Base-by-base conservation (phyloP, 2,888 invertebrate genomes). In the Argyresthia albistria region DNA sequence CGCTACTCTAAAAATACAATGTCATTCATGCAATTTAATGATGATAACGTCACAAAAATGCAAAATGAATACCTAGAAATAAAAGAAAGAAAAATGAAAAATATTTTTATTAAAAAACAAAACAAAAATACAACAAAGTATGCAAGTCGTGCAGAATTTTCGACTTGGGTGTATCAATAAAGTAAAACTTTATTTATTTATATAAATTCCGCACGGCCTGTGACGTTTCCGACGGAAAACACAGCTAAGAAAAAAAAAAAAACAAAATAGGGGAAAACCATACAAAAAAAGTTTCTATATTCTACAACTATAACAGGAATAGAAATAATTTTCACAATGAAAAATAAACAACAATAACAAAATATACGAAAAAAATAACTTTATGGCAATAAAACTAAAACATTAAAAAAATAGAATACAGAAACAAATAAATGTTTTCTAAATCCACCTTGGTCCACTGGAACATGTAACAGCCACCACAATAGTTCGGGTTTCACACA, bases 401-500 rank as follows among this genome's bases (percentile, higher is more conserved):
- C n/a, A n/a, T 25, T 6, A 6, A 25, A 25, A 25, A 25, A 25
- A 25, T 25, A 25, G 6, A 25, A 12, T 48, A 3, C 36, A 48
- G 0, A 36, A 48, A 4, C 15, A 8, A 8, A 1, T 14, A 36
- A n/a, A 8, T 14, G 7, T 36, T 49, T 46, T 53, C 37, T 50
- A 52, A 58, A 56, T 2, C 67, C 75, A 80, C 80, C 83, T 83
- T 82, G 63, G 67, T 78, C 71, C 70, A 59, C 16, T 25, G 25
- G 25, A 25, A 25, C 25, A 25, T 6, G 48, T 36, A n/a, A 12
- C 61, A 62, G 61, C 55, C 64, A 49, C 64, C 79, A 79, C 77
- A 68, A 67, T 69, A 65, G 71, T 70, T 67, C 65, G 59, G 59
- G 56, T 57, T 66, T 67, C 25, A 61, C 76, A 76, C 75, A 66